Evolutionary conservation across 2,113 vertebrate genomes (phyloP).

Genomic region (Saiga tatarica): DNA sequence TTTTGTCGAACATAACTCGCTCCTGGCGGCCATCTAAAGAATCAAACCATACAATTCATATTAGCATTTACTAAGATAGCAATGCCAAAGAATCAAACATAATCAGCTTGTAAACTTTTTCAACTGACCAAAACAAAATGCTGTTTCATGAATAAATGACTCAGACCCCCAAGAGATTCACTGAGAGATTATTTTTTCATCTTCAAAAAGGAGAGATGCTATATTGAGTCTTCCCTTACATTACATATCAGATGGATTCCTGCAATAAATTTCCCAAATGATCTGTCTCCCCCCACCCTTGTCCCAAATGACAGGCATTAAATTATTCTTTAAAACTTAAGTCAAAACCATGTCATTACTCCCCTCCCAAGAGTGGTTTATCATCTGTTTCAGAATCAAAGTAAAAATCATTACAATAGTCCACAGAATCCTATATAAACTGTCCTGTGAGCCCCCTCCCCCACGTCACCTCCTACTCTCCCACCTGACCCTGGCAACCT

Average conservation of each 20-base stretch:
- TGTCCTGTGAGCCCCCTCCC: not conserved
- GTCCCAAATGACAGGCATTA: not conserved
- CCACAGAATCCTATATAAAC: not conserved
- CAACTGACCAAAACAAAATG: not conserved
- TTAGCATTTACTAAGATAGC: constrained; percentile 17
- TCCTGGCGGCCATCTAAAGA: constrained; percentile 92
- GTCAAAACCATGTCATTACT: not conserved
- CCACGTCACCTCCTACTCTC: not conserved
- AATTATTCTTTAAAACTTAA: constrained; percentile 21
- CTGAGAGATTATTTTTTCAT: not conserved
- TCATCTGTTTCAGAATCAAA: not conserved
- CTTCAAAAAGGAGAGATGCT: constrained; percentile 26
- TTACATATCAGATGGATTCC: not conserved
- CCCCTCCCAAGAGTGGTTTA: not conserved
- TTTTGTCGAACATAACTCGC: constrained; percentile 97
- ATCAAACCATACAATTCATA: constrained; percentile 32
- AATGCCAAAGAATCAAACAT: constrained; percentile 31
- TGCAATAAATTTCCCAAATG: not conserved
- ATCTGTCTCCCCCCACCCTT: not conserved
- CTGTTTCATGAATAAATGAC: constrained; percentile 17
- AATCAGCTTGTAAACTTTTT: not conserved
- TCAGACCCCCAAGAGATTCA: not conserved
- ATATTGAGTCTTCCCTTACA: not conserved
- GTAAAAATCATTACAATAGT: not conserved
- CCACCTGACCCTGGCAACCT: not conserved